These are phyloP conservation scores for Eptesicus fuscus DNA, from an alignment of 2,113 vertebrate species.

Conservation along the genomic window DNA sequence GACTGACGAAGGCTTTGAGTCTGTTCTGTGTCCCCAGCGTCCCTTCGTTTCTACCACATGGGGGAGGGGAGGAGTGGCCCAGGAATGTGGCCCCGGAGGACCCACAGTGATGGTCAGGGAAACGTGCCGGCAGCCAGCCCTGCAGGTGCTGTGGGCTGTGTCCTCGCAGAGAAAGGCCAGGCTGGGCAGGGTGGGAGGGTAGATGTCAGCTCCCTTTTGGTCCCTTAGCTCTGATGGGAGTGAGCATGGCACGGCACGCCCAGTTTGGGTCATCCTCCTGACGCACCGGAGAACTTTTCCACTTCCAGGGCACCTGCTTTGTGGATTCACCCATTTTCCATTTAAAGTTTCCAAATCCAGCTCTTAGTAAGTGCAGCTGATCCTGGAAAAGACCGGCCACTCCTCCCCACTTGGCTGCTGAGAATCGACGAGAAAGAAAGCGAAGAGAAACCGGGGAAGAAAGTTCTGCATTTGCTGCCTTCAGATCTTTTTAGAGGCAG, in stretches of 20 bases:
- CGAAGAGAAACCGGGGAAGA: background rate
- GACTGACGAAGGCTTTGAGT: background rate
- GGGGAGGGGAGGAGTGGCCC: background rate
- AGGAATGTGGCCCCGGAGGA: background rate
- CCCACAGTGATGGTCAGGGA: background rate
- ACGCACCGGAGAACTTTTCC: background rate
- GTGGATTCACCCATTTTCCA: background rate
- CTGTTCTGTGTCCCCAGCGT: background rate
- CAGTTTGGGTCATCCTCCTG: background rate
- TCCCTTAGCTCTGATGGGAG: background rate
- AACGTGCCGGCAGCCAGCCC: background rate
- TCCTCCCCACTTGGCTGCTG: background rate
- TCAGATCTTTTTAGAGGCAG: background rate
- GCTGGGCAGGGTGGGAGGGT: background rate
- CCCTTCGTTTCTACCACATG: background rate
- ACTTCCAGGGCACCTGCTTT: background rate
- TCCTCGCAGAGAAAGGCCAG: slow-evolving; percentile 20
- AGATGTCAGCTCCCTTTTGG: background rate
- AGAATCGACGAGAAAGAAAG: background rate
- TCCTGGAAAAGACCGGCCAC: background rate
- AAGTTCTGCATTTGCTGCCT: background rate
- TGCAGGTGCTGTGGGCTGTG: slow-evolving; percentile 32
- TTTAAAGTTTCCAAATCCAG: background rate
- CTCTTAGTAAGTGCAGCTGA: background rate
- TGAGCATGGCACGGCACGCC: background rate